phyloP scores from a whole-genome alignment of 2,113 vertebrate species.

The Ammospiza caudacuta region DNA sequence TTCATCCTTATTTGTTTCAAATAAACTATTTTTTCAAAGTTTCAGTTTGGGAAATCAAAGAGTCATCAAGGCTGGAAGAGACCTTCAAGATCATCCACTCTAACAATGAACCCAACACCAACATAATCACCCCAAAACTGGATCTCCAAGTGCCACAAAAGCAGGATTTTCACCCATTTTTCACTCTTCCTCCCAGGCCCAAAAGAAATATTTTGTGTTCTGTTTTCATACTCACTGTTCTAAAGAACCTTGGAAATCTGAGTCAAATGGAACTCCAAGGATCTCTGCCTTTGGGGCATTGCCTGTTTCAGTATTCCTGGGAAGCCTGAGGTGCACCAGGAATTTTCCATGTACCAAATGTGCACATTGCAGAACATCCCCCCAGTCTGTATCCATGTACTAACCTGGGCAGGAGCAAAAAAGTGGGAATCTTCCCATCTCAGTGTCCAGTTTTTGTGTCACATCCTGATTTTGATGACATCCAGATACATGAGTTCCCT shows the following conservation, averaged over 20 bases:
- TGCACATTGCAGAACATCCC: neutral
- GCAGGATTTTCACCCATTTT: neutral
- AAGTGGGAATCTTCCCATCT: neutral
- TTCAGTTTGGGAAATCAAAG: neutral
- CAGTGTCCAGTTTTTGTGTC: neutral
- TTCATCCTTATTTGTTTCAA: neutral
- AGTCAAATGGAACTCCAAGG: neutral
- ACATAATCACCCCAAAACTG: neutral
- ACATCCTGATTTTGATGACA: neutral
- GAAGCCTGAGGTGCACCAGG: neutral
- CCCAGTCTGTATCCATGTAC: no score
- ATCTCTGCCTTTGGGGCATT: neutral
- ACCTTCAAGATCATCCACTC: neutral
- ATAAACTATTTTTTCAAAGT: neutral
- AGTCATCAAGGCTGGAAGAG: neutral
- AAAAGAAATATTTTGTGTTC: neutral
- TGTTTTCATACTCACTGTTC: neutral
- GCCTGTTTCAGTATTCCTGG: neutral
- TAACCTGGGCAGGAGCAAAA: neutral
- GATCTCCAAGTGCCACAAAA: neutral
- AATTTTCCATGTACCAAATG: neutral
- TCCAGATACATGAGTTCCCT: neutral
- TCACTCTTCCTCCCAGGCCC: neutral
- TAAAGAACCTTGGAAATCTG: neutral
- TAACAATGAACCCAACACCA: neutral